These are phyloP conservation scores for Melozone crissalis DNA, from an alignment of 2,113 vertebrate species.

Conservation along the genomic window DNA sequence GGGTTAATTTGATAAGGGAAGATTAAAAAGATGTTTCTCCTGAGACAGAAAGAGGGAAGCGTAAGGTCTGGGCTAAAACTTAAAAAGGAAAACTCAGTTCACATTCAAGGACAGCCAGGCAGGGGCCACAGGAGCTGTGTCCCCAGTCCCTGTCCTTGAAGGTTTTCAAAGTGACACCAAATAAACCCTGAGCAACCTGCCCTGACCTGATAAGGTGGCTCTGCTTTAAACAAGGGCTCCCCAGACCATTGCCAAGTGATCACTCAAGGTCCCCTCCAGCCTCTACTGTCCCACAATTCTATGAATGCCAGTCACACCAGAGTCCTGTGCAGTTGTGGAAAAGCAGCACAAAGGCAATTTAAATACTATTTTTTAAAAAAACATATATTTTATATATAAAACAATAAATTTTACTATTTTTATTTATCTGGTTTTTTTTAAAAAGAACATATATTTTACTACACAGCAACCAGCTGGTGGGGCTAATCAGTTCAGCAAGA, in stretches of 20 bases:
- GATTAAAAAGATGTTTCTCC: not conserved
- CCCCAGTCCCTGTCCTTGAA: not conserved
- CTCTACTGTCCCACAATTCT: not conserved
- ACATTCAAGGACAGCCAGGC: not conserved
- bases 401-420: too few relatives aligned
- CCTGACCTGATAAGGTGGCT: not conserved
- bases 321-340: not conserved
- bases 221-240: not conserved
- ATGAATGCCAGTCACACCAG: not conserved
- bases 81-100: not conserved
- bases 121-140: not conserved
- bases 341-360: not conserved
- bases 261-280: not conserved
- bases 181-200: not conserved
- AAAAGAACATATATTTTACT: not conserved
- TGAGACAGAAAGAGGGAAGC: not conserved
- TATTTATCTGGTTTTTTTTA: too few relatives aligned
- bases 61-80: not conserved
- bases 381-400: not conserved
- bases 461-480: not conserved
- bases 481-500: not conserved
- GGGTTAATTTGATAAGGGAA: not conserved
- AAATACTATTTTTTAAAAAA: not conserved
- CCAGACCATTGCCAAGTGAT: not conserved
- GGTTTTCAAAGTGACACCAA: accelerated